Conservation (phyloP, 2,888 invertebrate genomes). For the Pelosia muscerda region DNA sequence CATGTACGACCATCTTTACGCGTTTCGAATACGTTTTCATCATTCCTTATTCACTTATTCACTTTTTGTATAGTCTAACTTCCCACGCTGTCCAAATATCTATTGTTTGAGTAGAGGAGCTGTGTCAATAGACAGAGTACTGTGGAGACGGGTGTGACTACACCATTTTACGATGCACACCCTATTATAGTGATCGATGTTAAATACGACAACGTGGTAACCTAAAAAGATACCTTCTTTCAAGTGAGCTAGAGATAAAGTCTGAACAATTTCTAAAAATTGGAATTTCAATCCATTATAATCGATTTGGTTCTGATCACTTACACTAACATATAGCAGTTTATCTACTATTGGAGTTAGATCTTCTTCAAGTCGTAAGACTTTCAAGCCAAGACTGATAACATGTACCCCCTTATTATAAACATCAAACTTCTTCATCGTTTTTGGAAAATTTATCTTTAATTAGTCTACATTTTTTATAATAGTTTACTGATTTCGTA, state of each 20-base stretch:
- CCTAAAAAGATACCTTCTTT: no score
- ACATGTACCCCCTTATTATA: no score
- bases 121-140: conserved; percentile 13
- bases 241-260: no score
- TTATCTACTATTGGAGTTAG: neutral
- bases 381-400: no score
- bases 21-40: conserved; percentile 3
- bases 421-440: neutral
- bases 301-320: neutral
- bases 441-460: neutral
- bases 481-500: no score
- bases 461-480: neutral
- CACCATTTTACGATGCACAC: neutral
- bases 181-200: neutral
- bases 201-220: neutral
- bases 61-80: neutral
- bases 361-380: no score
- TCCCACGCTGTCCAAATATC: conserved; percentile 15
- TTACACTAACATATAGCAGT: no score
- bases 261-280: neutral
- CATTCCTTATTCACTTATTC: neutral
- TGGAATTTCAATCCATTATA: neutral
- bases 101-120: conserved; percentile 7
- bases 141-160: neutral
- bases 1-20: neutral